Evolutionary conservation across 2,888 invertebrate species (phyloP).

Genomic region (Biston betularia): DNA sequence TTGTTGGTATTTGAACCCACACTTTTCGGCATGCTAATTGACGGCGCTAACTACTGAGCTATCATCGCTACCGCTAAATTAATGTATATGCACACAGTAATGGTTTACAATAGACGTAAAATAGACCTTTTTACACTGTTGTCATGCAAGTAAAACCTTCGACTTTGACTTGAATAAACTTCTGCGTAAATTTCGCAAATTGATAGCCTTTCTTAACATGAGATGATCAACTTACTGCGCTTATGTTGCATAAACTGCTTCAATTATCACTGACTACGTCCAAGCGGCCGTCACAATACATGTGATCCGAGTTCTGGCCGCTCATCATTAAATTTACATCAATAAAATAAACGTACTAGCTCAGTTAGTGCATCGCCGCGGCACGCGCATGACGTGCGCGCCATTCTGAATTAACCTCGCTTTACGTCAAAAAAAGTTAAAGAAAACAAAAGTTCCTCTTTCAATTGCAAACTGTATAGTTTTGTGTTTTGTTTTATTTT

Average conservation of each 20-base stretch:
- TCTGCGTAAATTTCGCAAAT: too few relatives aligned
- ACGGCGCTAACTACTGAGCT: too few relatives aligned
- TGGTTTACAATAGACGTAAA: too few relatives aligned
- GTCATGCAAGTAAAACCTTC: too few relatives aligned
- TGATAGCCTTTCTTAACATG: background rate
- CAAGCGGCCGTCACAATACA: slow-evolving; percentile 68
- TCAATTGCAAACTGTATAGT: slow-evolving; percentile 27
- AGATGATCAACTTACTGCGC: slow-evolving; percentile 15
- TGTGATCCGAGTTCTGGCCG: slow-evolving; percentile 70
- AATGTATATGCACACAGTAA: too few relatives aligned
- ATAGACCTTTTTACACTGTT: too few relatives aligned
- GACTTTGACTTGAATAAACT: too few relatives aligned
- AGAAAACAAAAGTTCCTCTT: slow-evolving; percentile 37
- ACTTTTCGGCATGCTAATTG: too few relatives aligned
- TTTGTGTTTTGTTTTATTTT: slow-evolving; percentile 45
- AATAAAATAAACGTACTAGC: slow-evolving; percentile 72
- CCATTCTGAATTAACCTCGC: slow-evolving; percentile 5
- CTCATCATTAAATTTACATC: slow-evolving; percentile 77
- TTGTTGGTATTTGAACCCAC: too few relatives aligned
- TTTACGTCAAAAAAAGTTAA: slow-evolving; percentile 21
- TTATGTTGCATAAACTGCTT: slow-evolving; percentile 60
- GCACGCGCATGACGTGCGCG: slow-evolving; percentile 36
- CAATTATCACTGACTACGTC: slow-evolving; percentile 77
- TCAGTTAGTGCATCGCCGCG: slow-evolving; percentile 66
- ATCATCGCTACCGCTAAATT: too few relatives aligned